These are phyloP conservation scores for Scarus forsteni DNA, from an alignment of 2,797 vertebrate genomes.

Conservation along the genomic window DNA sequence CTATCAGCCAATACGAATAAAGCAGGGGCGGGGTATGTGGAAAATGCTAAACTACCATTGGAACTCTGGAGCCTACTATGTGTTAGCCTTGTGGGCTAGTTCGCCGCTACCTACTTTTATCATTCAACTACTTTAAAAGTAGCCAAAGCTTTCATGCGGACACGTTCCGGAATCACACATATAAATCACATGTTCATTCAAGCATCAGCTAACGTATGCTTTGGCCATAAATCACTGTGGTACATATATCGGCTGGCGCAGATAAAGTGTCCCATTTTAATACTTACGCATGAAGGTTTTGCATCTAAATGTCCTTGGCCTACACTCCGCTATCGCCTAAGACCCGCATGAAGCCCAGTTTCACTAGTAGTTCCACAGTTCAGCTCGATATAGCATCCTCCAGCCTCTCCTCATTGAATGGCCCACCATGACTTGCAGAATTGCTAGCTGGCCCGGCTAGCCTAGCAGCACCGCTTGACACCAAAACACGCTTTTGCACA, in stretches of 20 bases:
- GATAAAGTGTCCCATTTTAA: conserved; percentile 61
- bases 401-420: conserved; percentile 80
- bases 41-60: conserved; percentile 61
- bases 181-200: not conserved
- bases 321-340: conserved; percentile 29
- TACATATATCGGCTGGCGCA: conserved; percentile 32
- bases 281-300: conserved; percentile 79
- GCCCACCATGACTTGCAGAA: conserved; percentile 92
- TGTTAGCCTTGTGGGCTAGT: conserved; percentile 68
- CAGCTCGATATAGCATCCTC: conserved; percentile 57
- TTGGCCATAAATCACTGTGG: conserved; percentile 22
- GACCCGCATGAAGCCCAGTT: conserved; percentile 30
- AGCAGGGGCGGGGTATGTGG: conserved; percentile 45
- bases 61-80: conserved; percentile 29
- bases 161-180: not conserved
- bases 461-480: conserved; percentile 78
- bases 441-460: conserved; percentile 84
- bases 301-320: conserved; percentile 56
- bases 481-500: conserved; percentile 80
- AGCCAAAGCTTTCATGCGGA: conserved; percentile 10
- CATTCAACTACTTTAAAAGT: conserved; percentile 57
- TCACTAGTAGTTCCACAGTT: conserved; percentile 55
- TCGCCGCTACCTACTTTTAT: conserved; percentile 41
- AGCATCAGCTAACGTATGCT: not conserved
- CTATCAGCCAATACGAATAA: conserved; percentile 71